Conservation (phyloP, 2,113 vertebrate species). For the Neoarius graeffei region DNA sequence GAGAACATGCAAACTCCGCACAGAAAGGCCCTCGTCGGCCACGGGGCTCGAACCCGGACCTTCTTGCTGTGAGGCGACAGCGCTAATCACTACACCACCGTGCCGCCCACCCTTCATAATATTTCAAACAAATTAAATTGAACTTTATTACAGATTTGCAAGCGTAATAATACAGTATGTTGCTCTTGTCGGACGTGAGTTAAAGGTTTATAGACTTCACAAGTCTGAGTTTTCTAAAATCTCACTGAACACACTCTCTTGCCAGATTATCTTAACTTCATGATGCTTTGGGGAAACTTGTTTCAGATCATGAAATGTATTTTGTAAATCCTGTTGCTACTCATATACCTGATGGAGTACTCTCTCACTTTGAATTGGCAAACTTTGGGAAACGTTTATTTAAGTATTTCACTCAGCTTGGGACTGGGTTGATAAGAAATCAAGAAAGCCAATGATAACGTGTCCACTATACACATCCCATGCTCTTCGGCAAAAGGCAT, state of each 20-base stretch:
- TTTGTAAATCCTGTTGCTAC: neutral
- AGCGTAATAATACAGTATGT: neutral
- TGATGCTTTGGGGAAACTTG: neutral
- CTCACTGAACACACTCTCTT: neutral
- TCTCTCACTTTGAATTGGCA: neutral
- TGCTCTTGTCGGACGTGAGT: neutral
- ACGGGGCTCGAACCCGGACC: too few species aligned
- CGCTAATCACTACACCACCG: too few species aligned
- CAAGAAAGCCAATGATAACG: slow-evolving; percentile 30
- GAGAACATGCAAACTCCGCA: too few species aligned
- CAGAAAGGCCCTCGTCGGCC: too few species aligned
- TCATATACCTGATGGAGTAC: neutral
- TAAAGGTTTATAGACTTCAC: neutral
- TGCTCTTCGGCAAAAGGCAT: slow-evolving; percentile 40
- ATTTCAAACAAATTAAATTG: neutral
- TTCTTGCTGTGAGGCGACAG: too few species aligned
- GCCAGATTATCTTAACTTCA: neutral
- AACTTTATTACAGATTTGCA: neutral
- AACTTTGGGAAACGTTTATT: neutral
- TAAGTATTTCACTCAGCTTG: neutral
- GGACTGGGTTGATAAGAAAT: neutral
- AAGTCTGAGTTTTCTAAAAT: neutral
- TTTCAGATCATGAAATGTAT: neutral
- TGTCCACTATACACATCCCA: slow-evolving; percentile 20
- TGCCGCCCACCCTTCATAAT: neutral